Evolutionary conservation across 2,113 vertebrate species (phyloP), one percentile per base, ranked within the genome.

Genomic region (Archocentrus centrarchus): DNA sequence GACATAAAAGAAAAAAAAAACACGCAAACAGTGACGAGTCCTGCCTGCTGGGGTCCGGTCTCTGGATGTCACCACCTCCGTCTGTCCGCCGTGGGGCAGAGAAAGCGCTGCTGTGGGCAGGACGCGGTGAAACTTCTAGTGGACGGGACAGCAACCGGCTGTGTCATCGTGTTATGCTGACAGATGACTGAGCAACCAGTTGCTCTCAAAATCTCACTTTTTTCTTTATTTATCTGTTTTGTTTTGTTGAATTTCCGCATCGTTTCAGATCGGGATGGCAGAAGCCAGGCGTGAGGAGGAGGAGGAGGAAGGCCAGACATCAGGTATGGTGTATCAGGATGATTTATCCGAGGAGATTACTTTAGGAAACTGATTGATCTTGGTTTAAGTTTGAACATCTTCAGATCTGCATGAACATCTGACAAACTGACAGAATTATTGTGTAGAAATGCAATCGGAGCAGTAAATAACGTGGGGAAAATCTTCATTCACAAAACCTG

Each of bases 241-340:
- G 13, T 39, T 64, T 50, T 55, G n/a, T 20, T 10, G 0, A 32
- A 17, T 4, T 44, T 77, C 30, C 3, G 2, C 4, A 2, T 66
- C 4, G 53, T 63, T 59, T 57, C 5, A 76, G 35, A 60, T 18
- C 37, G 4, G 39, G 35, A 95, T 98, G 98, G 97, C 97, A 85
- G 97, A 98, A 94, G 95, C 95, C 91, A 95, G 96, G 94, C 93
- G 95, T 64, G 91, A 95, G 82, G 97, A 97, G 80, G 83, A 97
- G 80, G 83, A 85, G 47, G 82, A 11, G 10, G 96, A 96, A 88
- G 96, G 87, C 84, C 90, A 95, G 53, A 92, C 95, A 5, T 89
- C 96, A 97, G 97, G 97, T 97, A 61, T 22, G 59, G 41, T 6
- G 24, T 1, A 3, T 55, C 68, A 55, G 68, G 47, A 6, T 55